phyloP scores from a whole-genome alignment of 1,140 invertebrate species.

The Neodiprion virginianus region DNA sequence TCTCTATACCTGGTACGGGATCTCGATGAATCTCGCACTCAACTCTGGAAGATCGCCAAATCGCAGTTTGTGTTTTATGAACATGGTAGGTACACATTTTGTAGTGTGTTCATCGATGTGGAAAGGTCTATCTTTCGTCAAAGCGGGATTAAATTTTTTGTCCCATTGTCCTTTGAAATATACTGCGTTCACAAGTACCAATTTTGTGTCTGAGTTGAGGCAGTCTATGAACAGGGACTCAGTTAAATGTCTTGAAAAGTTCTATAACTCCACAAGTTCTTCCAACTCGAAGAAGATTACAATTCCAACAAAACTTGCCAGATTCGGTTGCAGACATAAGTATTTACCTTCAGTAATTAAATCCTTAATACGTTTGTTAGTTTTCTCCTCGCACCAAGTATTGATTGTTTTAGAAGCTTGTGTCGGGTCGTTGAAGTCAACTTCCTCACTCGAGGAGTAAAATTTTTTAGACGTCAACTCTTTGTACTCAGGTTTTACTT shows the following conservation, averaged over 20 bases:
- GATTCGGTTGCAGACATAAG: too few relatives aligned
- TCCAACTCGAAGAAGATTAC: too few relatives aligned
- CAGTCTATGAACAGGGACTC: constrained; percentile 66
- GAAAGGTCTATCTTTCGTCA: constrained; percentile 68
- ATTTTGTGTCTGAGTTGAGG: constrained; percentile 59
- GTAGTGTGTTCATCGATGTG: constrained; percentile 41
- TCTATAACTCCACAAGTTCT: constrained; percentile 18
- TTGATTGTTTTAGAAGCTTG: constrained; percentile 61
- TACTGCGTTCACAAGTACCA: constrained; percentile 84
- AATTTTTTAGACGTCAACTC: constrained; percentile 43
- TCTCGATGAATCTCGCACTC: constrained; percentile 59
- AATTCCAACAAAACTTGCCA: too few relatives aligned
- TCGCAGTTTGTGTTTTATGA: constrained; percentile 47
- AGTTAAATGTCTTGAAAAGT: neutral
- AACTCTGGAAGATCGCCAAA: constrained; percentile 47
- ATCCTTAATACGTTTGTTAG: constrained; percentile 65
- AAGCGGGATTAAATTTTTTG: constrained; percentile 67
- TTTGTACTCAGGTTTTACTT: constrained; percentile 60
- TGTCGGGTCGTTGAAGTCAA: constrained; percentile 51
- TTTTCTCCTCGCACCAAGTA: constrained; percentile 62
- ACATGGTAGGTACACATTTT: constrained; percentile 64
- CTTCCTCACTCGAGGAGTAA: constrained; percentile 38
- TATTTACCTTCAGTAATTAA: constrained; percentile 57
- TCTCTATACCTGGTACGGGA: constrained; percentile 62
- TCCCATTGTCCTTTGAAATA: constrained; percentile 89